A percentile compares a stretch with the other conserved stretches of the same genome.
Evolutionary conservation across 2,888 invertebrate species (phyloP).

Genomic region (Torymus texanus): DNA sequence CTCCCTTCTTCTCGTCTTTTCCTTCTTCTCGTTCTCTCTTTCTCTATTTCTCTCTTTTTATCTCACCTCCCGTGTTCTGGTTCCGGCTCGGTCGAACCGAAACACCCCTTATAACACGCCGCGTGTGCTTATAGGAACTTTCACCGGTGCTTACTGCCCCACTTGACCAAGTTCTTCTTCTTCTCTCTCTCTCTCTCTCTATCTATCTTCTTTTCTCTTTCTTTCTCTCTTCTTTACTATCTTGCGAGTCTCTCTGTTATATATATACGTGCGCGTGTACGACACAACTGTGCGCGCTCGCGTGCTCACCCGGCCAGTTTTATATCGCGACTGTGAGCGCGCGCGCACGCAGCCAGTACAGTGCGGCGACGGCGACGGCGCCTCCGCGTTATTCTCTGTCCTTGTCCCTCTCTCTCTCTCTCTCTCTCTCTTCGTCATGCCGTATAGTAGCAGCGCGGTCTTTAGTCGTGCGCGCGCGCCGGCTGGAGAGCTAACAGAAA

Average conservation of each 20-base stretch:
- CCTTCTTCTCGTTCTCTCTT: too few species aligned
- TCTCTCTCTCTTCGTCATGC: constrained; percentile 41
- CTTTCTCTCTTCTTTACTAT: too few species aligned
- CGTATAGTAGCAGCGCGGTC: background rate
- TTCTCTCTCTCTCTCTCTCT: too few species aligned
- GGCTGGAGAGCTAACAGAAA: constrained; percentile 8
- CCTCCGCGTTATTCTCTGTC: background rate
- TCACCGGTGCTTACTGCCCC: too few species aligned
- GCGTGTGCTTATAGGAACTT: too few species aligned
- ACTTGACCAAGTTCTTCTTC: too few species aligned
- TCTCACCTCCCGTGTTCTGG: too few species aligned
- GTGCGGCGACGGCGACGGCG: constrained; percentile 52
- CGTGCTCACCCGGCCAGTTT: constrained; percentile 63
- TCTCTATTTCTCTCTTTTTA: too few species aligned
- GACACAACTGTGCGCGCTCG: constrained; percentile 43
- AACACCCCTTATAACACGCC: too few species aligned
- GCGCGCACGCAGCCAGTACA: constrained; percentile 46
- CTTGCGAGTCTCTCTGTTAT: background rate
- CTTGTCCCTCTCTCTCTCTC: background rate
- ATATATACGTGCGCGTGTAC: constrained; percentile 12
- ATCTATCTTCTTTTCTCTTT: too few species aligned
- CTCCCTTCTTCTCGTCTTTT: too few species aligned
- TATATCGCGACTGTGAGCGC: constrained; percentile 69
- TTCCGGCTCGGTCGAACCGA: too few species aligned
- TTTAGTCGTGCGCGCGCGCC: background rate